A percentile compares a stretch with the other conserved stretches of the same genome.
Evolutionary conservation across 2,888 invertebrate species (phyloP).

Genomic region (Euzophera pinguis): DNA sequence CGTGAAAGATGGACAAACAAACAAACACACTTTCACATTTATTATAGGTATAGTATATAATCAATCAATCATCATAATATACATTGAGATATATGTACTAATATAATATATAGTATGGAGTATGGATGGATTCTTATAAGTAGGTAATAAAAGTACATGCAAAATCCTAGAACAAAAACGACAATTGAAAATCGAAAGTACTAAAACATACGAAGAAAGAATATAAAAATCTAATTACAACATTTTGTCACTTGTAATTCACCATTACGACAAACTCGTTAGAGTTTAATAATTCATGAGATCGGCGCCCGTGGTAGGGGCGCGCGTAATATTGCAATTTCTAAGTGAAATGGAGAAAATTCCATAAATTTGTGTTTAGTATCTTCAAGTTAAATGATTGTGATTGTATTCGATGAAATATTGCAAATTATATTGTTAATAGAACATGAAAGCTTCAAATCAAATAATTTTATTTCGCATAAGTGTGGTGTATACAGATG

Average conservation of each 20-base stretch:
- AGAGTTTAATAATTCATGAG: background rate
- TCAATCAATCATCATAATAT: too few relatives aligned
- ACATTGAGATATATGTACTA: too few relatives aligned
- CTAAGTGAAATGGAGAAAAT: slow-evolving; percentile 10
- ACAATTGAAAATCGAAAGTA: background rate
- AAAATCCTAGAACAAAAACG: too few relatives aligned
- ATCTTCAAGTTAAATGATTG: background rate
- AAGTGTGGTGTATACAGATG: too few relatives aligned
- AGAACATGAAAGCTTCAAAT: too few relatives aligned
- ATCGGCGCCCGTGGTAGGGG: background rate
- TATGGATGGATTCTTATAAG: too few relatives aligned
- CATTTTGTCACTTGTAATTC: background rate
- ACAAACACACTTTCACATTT: too few relatives aligned
- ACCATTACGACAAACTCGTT: background rate
- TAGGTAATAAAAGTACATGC: too few relatives aligned
- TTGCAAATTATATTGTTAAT: background rate
- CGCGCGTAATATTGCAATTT: background rate
- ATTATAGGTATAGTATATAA: too few relatives aligned
- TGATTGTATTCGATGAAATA: background rate
- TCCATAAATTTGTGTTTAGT: background rate
- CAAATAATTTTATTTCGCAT: too few relatives aligned
- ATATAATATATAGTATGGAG: too few relatives aligned
- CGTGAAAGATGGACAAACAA: too few relatives aligned
- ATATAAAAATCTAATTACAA: background rate
- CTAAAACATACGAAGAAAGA: background rate